phyloP scores from a whole-genome alignment of 2,888 invertebrate species.

The Camptogramma bilineatum region DNA sequence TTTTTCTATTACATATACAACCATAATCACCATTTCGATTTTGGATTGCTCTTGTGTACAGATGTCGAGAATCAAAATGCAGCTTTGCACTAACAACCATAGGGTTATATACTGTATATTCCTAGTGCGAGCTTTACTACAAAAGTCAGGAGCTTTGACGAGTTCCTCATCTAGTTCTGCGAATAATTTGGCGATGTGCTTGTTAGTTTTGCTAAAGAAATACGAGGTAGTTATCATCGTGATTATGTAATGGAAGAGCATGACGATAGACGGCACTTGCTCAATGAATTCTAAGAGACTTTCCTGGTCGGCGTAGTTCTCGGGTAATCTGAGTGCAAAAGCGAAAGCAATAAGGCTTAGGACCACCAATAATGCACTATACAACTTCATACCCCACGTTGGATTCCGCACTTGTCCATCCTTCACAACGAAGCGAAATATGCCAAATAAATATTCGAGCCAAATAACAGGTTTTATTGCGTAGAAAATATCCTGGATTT shows the following conservation, averaged over 20 bases:
- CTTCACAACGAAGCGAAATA: not conserved
- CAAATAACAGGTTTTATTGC: not conserved
- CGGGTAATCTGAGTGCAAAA: not conserved
- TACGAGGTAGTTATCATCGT: not conserved
- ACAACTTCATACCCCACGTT: not conserved
- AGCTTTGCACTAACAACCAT: slow-evolving; percentile 36
- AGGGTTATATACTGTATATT: slow-evolving; percentile 46
- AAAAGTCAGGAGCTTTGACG: slow-evolving; percentile 7
- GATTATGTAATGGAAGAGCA: not conserved
- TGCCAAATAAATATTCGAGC: not conserved
- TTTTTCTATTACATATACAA: slow-evolving; percentile 55
- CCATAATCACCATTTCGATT: slow-evolving; percentile 40
- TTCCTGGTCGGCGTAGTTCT: not conserved
- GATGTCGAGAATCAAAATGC: slow-evolving; percentile 43
- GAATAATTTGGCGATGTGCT: not conserved
- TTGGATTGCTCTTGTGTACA: slow-evolving; percentile 35
- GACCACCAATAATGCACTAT: not conserved
- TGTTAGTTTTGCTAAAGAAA: not conserved
- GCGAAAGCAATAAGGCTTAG: not conserved
- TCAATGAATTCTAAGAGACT: not conserved
- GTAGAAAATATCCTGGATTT: not conserved
- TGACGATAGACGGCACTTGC: not conserved
- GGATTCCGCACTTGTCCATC: not conserved
- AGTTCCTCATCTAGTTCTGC: not conserved
- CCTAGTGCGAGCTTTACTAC: slow-evolving; percentile 42